Evolutionary conservation across 1,140 invertebrate genomes (phyloP), one percentile per base, ranked within the genome.

Genomic region (Eupristina koningsbergeri): DNA sequence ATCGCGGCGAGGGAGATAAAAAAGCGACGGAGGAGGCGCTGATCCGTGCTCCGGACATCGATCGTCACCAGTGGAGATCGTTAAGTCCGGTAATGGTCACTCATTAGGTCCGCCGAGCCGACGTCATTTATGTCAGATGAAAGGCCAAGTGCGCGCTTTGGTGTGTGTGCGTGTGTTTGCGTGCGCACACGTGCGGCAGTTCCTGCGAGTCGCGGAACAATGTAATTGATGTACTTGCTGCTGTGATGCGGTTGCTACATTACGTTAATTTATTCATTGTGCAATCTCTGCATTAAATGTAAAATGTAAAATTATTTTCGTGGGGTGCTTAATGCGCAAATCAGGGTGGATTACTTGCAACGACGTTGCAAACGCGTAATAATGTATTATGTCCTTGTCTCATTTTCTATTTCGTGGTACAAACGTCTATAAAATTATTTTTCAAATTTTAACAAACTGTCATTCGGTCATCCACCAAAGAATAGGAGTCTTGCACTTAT

Each of bases 71-170:
- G 39, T 9, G 61, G n/a, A n/a, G n/a, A n/a, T n/a, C 86, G 86
- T 87, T 89, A 89, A 88, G 86, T 15, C 53, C 86, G 84, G 86
- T 89, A 88, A 89, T 89, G 87, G 85, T 86, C 86, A 85, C 88
- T 89, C 88, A 89, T 89, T 89, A 89, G 85, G 85, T 81, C 85
- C 15, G 79, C 85, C 81, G 87, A 89, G 88, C 85, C 86, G 86
- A 84, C 85, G 85, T 86, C 88, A 86, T 89, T 88, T 89, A 45
- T 47, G 81, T 81, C 84, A 76, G 83, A 61, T 88, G 88, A 89
- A 87, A 88, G 50, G 19, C 63, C 19, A n/a, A n/a, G n/a, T n/a
- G n/a, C n/a, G n/a, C n/a, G n/a, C n/a, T n/a, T 34, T 15, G n/a
- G n/a, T n/a, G n/a, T n/a, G n/a, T n/a, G n/a, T n/a, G n/a, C 41